Evolutionary conservation across 2,888 invertebrate species (phyloP).

Genomic region (Apodemia hepburni): DNA sequence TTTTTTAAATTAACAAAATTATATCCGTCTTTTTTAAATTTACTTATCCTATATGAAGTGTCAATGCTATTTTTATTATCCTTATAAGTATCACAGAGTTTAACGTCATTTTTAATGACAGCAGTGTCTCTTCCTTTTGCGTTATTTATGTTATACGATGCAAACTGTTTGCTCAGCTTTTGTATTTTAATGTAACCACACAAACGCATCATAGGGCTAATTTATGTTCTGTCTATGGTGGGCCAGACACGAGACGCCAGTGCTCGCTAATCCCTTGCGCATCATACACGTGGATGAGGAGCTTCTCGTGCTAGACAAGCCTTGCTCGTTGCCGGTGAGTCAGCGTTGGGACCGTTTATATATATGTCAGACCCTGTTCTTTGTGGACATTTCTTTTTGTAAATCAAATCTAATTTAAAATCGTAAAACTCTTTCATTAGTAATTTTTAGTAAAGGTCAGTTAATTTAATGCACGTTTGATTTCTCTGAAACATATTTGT

Average conservation of each 20-base stretch:
- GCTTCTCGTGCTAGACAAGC: slow-evolving; percentile 93
- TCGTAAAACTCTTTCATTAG: too few species aligned
- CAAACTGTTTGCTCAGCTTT: slow-evolving; percentile 8
- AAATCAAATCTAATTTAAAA: too few species aligned
- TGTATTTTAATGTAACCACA: slow-evolving; percentile 19
- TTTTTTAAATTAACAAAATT: neutral
- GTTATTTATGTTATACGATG: slow-evolving; percentile 9
- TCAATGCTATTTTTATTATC: slow-evolving; percentile 9
- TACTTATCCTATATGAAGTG: neutral
- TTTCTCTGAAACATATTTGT: too few species aligned
- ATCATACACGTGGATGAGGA: slow-evolving; percentile 92
- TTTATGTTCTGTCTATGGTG: slow-evolving; percentile 48
- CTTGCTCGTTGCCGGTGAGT: slow-evolving; percentile 93
- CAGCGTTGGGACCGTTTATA: slow-evolving; percentile 49
- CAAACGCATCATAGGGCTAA: slow-evolving; percentile 34
- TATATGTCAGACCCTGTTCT: slow-evolving; percentile 47
- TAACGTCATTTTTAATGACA: slow-evolving; percentile 2
- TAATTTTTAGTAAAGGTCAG: too few species aligned
- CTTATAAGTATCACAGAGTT: neutral
- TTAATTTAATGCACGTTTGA: too few species aligned
- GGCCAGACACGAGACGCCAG: slow-evolving; percentile 93
- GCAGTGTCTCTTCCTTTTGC: slow-evolving; percentile 19
- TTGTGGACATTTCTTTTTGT: neutral
- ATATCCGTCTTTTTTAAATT: neutral
- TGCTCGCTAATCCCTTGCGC: slow-evolving; percentile 89